Base-by-base conservation (phyloP, 2,888 invertebrate genomes). In the Nemapogon koenigi region DNA sequence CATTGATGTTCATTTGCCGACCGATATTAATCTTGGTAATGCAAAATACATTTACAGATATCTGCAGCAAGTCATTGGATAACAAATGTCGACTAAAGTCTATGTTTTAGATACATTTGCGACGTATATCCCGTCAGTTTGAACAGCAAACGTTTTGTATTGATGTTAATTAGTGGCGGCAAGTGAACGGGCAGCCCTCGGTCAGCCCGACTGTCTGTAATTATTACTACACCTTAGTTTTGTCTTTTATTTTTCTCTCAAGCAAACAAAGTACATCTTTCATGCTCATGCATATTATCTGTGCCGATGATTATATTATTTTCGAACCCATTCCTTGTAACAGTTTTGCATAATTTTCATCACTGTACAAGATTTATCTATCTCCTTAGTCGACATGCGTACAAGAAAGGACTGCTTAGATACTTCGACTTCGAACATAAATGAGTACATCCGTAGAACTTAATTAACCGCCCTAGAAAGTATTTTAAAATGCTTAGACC, bases 91-190 rank as follows among this genome's bases (percentile, higher is more conserved):
- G 19, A 14, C 2, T n/a, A 19, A 16, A 31, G 31, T 51, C 49
- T 47, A 49, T 49, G 50, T 50, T 55, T 52, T 49, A 54, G 53
- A 61, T 59, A 59, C 56, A 60, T 59, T 53, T 48, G 49, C 53
- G 42, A 49, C 53, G 53, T 62, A 62, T 56, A 60, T 59, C 57
- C 58, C 55, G 51, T 53, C 49, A 46, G 47, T 46, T 52, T 56
- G 49, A 51, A 48, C 49, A 49, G 50, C 51, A 48, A 49, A 48
- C 53, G 52, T 52, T n/a, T 49, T 50, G 55, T 49, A 50, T 53
- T 55, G 57, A 53, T 61, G 61, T 60, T 66, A 67, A 69, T 67
- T 65, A 64, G 62, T 59, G 53, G 50, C 52, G 50, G 50, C 55
- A 53, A n/a, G n/a, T 51, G 42, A 45, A 13, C 8, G 17, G 16